phyloP scores from a whole-genome alignment of 1,140 invertebrate genomes.

The Steinernema khuongi region DNA sequence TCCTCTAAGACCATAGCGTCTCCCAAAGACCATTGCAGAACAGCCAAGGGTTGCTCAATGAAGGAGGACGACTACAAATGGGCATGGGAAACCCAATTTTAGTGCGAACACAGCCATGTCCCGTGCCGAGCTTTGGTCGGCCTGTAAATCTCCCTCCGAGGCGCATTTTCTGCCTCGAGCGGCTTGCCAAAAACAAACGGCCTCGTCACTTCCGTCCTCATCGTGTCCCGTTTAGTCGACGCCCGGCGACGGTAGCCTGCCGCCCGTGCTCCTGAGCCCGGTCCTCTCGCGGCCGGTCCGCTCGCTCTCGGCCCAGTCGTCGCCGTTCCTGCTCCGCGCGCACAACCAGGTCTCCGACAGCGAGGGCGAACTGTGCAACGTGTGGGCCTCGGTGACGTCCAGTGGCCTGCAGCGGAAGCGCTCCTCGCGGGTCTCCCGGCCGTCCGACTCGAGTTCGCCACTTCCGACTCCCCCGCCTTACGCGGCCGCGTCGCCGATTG shows the following conservation, averaged over 20 bases:
- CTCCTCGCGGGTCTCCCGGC: constrained; percentile 23
- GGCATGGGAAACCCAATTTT: too few species aligned
- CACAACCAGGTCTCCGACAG: constrained; percentile 35
- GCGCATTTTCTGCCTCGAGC: constrained; percentile 34
- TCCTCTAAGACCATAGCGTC: too few species aligned
- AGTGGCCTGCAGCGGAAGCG: background rate
- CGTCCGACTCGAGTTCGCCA: constrained; percentile 27
- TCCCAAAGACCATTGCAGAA: too few species aligned
- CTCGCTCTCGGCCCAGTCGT: constrained; percentile 48
- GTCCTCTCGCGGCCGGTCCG: constrained; percentile 49
- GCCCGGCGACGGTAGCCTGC: constrained; percentile 14
- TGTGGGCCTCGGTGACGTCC: constrained; percentile 2
- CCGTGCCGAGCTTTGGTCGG: too few species aligned
- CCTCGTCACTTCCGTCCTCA: too few species aligned
- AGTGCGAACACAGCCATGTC: too few species aligned
- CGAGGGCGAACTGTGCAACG: constrained; percentile 33
- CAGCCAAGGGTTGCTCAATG: too few species aligned
- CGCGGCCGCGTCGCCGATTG: constrained; percentile 23
- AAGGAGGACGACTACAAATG: too few species aligned
- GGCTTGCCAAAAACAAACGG: constrained; percentile 22
- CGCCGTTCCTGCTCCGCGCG: constrained; percentile 40
- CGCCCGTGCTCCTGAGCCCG: constrained; percentile 50
- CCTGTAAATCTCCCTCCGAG: constrained; percentile 13
- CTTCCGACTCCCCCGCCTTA: constrained; percentile 30
- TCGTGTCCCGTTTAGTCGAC: constrained; percentile 31